Base-by-base conservation (phyloP, 2,888 invertebrate genomes). In the Lasioglossum pauxillum region DNA sequence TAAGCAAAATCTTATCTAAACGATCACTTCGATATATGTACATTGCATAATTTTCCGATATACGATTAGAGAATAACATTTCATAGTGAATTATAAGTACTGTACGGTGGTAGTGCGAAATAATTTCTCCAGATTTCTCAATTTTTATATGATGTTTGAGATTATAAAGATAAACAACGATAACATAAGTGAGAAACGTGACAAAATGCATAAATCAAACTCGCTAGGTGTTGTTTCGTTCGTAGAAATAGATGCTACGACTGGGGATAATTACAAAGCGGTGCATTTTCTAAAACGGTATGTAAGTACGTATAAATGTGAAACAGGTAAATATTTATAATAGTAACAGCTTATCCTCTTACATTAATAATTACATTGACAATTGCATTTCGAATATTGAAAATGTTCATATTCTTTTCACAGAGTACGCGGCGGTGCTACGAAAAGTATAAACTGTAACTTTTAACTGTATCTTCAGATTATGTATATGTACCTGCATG, bases 371-470 rank as follows among this genome's bases (percentile, higher is more conserved):
- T 83, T 86, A 83, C 82, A 83, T 83, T 79, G n/a, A 57, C 83
- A 85, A 89, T 75, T 83, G 35, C 49, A 75, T 81, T 83, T 77
- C 53, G 31, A 88, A 86, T 85, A 81, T 78, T 87, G 67, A 86
- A 83, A 74, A 82, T 85, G 78, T 74, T 19, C 31, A 31, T 64
- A 71, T 75, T 73, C 71, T 88, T 88, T 90, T 69, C 89, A 90
- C 90, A 90, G 46, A 83, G 46, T 90, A 90, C 79, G 86, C 38
- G 78, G 85, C 35, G 80, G 71, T 69, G 60, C 82, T 83, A 78
- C 60, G 67, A 71, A 83, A 84, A 38, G 60, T 82, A 14, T 14
- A 80, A 78, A 79, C 75, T 80, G 14, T 73, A 73, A 75, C 14
- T 72, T 71, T 75, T 64, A 84, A 89, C 75, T 82, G 80, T 67